These are phyloP conservation scores for Patella ulyssiponensis DNA, from an alignment of 2,888 invertebrate species.

Conservation along the genomic window DNA sequence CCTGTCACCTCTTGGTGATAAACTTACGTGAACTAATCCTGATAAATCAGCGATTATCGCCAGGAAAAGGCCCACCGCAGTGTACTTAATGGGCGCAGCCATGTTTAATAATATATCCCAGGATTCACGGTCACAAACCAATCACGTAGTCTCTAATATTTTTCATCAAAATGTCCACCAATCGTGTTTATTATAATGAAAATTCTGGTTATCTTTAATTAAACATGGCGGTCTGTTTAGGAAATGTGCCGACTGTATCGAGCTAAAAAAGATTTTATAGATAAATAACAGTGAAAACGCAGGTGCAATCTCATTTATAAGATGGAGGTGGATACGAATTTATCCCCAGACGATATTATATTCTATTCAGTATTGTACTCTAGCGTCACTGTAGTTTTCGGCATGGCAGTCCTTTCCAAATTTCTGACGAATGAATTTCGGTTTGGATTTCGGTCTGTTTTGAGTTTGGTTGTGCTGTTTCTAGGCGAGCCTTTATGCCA, in stretches of 20 bases:
- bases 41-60: slow-evolving; percentile 20
- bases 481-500: slow-evolving; percentile 70
- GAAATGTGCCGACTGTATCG: neutral
- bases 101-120: slow-evolving; percentile 40
- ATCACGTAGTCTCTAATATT: too few relatives aligned
- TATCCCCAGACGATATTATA: slow-evolving; percentile 59
- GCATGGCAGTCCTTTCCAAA: slow-evolving; percentile 69
- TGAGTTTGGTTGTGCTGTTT: slow-evolving; percentile 66
- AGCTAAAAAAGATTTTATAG: too few relatives aligned
- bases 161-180: slow-evolving; percentile 25
- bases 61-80: slow-evolving; percentile 15
- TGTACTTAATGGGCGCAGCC: slow-evolving; percentile 50
- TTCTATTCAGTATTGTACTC: slow-evolving; percentile 69
- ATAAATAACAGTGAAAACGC: too few relatives aligned
- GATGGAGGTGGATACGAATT: slow-evolving; percentile 27
- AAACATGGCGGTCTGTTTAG: slow-evolving; percentile 6
- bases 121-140: slow-evolving; percentile 18
- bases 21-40: slow-evolving; percentile 24
- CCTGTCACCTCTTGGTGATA: neutral
- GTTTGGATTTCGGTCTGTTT: slow-evolving; percentile 67
- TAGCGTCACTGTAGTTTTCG: slow-evolving; percentile 67
- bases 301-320: neutral
- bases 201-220: neutral
- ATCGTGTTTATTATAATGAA: slow-evolving; percentile 32
- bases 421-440: slow-evolving; percentile 69